These are phyloP conservation scores for Monopterus albus DNA, from an alignment of 2,113 vertebrate species.

Conservation along the genomic window DNA sequence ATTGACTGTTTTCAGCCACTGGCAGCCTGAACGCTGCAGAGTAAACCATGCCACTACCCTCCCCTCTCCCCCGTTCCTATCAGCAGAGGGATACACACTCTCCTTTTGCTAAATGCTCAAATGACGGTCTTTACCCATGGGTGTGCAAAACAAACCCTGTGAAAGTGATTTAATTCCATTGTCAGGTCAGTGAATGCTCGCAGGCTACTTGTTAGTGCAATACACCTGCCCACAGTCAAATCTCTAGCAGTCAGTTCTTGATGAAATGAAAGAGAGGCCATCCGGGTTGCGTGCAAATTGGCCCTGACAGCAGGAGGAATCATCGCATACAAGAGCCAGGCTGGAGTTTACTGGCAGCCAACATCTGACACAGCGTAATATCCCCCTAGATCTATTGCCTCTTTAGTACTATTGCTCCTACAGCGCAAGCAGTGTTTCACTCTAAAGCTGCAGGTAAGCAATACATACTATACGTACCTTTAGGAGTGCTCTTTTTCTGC, in stretches of 20 bases:
- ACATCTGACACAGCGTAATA: conserved; percentile 43
- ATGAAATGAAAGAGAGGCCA: conserved; percentile 36
- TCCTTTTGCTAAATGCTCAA: conserved; percentile 71
- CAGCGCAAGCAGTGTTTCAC: neutral
- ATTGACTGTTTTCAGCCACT: conserved; percentile 72
- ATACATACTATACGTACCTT: too few relatives aligned
- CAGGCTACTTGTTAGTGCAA: conserved; percentile 65
- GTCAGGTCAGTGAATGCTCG: conserved; percentile 68
- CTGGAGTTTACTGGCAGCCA: conserved; percentile 54
- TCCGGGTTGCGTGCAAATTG: conserved; percentile 49
- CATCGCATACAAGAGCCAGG: conserved; percentile 49
- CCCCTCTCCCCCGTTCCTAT: neutral
- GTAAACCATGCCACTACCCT: conserved; percentile 17
- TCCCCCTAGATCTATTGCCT: conserved; percentile 49
- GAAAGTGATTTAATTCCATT: conserved; percentile 76
- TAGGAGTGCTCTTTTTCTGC: too few relatives aligned
- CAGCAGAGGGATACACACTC: conserved; percentile 35
- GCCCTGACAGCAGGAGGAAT: conserved; percentile 69
- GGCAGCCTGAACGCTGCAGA: conserved; percentile 49
- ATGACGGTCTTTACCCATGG: conserved; percentile 59
- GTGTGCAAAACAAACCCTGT: conserved; percentile 12
- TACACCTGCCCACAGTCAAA: conserved; percentile 71
- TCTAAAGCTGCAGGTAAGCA: conserved; percentile 38
- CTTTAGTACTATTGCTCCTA: conserved; percentile 22
- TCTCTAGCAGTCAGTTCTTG: conserved; percentile 38